phyloP scores from a whole-genome alignment of 2,113 vertebrate species.

The Leuciscus idus region DNA sequence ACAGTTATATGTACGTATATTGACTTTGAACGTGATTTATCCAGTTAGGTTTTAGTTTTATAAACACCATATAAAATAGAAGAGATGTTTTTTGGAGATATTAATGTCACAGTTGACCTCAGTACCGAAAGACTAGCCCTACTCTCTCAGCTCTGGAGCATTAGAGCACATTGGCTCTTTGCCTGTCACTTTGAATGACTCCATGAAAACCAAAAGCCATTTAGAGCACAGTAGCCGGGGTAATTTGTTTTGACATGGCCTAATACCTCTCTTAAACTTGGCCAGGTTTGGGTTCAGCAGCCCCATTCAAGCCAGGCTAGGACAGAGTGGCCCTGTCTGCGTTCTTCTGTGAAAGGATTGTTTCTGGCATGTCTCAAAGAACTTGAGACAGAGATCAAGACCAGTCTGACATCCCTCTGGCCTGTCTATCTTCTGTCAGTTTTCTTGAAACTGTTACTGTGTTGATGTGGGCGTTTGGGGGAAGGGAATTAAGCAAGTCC shows the following conservation, averaged over 20 bases:
- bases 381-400: slow-evolving; percentile 59
- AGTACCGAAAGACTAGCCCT: neutral
- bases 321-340: slow-evolving; percentile 61
- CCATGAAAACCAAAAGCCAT: slow-evolving; percentile 62
- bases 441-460: slow-evolving; percentile 1
- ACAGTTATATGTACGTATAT: neutral
- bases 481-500: neutral
- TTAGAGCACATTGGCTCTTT: slow-evolving; percentile 55
- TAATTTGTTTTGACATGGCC: slow-evolving; percentile 76
- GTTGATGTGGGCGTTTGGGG: neutral
- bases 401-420: slow-evolving; percentile 49
- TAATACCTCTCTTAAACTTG: slow-evolving; percentile 72
- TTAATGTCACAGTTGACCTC: neutral
- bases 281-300: slow-evolving; percentile 63
- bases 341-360: slow-evolving; percentile 53
- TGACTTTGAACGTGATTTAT: neutral
- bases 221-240: slow-evolving; percentile 60
- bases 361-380: slow-evolving; percentile 60
- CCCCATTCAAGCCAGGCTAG: slow-evolving; percentile 39
- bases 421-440: slow-evolving; percentile 54
- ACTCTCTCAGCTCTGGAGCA: neutral
- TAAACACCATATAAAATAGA: neutral
- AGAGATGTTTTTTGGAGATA: neutral
- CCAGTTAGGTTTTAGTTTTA: neutral
- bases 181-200: slow-evolving; percentile 75